These are phyloP conservation scores for Dendroctonus ponderosae DNA, from an alignment of 1,140 invertebrate species.

Conservation along the genomic window DNA sequence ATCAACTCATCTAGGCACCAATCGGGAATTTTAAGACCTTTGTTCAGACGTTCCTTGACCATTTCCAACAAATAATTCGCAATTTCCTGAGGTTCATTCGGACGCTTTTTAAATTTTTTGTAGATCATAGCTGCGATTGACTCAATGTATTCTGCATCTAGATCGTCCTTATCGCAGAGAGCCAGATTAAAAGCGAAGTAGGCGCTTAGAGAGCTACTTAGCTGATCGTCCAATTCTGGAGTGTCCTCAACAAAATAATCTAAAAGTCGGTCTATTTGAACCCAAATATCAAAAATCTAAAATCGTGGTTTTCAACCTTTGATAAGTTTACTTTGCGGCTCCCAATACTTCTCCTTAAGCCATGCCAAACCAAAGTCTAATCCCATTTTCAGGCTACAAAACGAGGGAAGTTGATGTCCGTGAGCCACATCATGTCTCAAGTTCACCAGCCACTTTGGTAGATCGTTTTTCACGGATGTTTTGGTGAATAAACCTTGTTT, in stretches of 20 bases:
- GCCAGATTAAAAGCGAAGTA: slow-evolving; percentile 25
- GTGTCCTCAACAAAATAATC: slow-evolving; percentile 26
- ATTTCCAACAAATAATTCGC: slow-evolving; percentile 27
- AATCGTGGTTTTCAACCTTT: slow-evolving; percentile 29
- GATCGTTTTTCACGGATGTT: slow-evolving; percentile 38
- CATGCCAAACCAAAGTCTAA: slow-evolving; percentile 43
- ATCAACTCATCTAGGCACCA: slow-evolving; percentile 16
- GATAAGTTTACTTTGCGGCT: slow-evolving; percentile 34
- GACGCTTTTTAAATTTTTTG: slow-evolving; percentile 20
- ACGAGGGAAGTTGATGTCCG: slow-evolving; percentile 39
- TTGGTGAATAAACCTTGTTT: slow-evolving; percentile 43
- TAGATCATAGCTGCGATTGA: slow-evolving; percentile 7
- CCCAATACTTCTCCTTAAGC: slow-evolving; percentile 46
- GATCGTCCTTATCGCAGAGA: slow-evolving; percentile 12
- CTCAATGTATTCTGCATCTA: slow-evolving; percentile 17
- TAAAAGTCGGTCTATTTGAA: slow-evolving; percentile 1
- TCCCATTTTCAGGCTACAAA: slow-evolving; percentile 34
- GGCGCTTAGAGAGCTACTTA: slow-evolving; percentile 6
- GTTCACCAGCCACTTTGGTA: slow-evolving; percentile 44
- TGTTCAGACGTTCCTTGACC: slow-evolving; percentile 15
- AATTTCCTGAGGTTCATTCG: slow-evolving; percentile 3
- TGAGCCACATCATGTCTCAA: slow-evolving; percentile 46
- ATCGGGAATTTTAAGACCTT: not conserved
- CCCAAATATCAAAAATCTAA: slow-evolving; percentile 2
- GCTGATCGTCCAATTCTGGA: slow-evolving; percentile 1